These are phyloP conservation scores for Amphipyra berbera DNA, from an alignment of 2,888 invertebrate genomes.

Conservation along the genomic window DNA sequence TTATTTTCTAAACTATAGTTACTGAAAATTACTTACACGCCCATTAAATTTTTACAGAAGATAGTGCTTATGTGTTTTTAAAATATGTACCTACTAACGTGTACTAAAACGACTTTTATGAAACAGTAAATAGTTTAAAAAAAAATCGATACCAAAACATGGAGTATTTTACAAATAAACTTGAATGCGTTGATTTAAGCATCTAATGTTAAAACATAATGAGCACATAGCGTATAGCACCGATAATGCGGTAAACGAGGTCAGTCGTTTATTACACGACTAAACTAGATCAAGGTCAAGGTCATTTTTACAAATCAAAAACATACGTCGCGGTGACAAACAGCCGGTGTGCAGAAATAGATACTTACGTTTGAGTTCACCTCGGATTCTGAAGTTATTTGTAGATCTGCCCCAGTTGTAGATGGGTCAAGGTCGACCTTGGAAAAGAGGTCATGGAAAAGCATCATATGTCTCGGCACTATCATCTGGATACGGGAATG, in stretches of 20 bases:
- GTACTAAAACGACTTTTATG: not conserved
- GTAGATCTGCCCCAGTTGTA: conserved; percentile 81
- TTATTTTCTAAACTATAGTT: too few species aligned
- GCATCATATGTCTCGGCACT: conserved; percentile 50
- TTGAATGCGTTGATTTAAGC: conserved; percentile 48
- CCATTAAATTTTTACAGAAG: too few species aligned
- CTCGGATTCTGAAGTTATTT: conserved; percentile 83
- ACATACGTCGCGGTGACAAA: conserved; percentile 82
- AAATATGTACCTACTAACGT: too few species aligned
- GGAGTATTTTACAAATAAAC: conserved; percentile 45
- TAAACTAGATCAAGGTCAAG: conserved; percentile 90
- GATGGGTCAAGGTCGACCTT: conserved; percentile 87
- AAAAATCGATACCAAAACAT: conserved; percentile 1
- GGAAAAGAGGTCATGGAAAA: conserved; percentile 71
- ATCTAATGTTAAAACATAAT: conserved; percentile 80
- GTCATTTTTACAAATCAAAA: conserved; percentile 89
- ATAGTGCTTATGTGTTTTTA: not conserved
- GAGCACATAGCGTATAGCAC: conserved; percentile 76
- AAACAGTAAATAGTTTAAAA: not conserved
- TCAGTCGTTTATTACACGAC: conserved; percentile 85
- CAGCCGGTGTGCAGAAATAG: conserved; percentile 81
- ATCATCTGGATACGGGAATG: conserved; percentile 19
- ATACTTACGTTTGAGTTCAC: conserved; percentile 78
- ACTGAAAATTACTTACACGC: too few species aligned
- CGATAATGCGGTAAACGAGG: conserved; percentile 88